Conservation (phyloP, 2,888 invertebrate species). For the Melinaea marsaeus region DNA sequence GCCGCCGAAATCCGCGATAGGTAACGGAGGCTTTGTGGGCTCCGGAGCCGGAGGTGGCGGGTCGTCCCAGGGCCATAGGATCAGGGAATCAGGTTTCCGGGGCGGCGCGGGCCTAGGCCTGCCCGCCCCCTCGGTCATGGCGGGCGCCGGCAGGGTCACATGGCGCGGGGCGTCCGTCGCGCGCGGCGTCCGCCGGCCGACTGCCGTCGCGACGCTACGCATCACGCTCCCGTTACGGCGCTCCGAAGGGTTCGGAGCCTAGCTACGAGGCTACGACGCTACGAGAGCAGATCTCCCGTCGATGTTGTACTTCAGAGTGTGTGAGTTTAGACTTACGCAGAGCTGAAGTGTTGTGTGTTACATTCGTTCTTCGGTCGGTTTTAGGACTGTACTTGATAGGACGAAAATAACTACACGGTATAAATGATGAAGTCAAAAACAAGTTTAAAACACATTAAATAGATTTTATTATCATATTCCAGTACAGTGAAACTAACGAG, state of each 20-base stretch:
- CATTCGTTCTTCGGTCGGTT: too few relatives aligned
- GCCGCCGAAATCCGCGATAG: slow-evolving; percentile 56
- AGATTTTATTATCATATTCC: background rate
- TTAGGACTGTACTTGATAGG: background rate
- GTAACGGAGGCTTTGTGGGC: slow-evolving; percentile 39
- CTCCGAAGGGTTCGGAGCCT: slow-evolving; percentile 19
- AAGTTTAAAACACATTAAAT: background rate
- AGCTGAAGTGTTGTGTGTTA: too few relatives aligned
- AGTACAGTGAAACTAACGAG: background rate
- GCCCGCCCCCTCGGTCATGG: slow-evolving; percentile 72
- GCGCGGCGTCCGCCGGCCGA: slow-evolving; percentile 46
- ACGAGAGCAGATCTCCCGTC: background rate
- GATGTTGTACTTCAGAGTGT: background rate
- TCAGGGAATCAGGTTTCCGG: slow-evolving; percentile 69
- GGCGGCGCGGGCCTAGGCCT: slow-evolving; percentile 74
- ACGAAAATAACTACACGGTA: background rate
- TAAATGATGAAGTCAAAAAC: background rate
- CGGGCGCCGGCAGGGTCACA: slow-evolving; percentile 54
- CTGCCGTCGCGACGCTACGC: slow-evolving; percentile 55
- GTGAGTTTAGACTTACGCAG: background rate
- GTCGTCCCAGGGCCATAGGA: slow-evolving; percentile 69
- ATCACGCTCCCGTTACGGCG: slow-evolving; percentile 26
- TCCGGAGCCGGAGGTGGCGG: slow-evolving; percentile 74
- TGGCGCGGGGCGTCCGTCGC: slow-evolving; percentile 54
- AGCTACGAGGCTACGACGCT: slow-evolving; percentile 5